A percentile compares a stretch with the other conserved stretches of the same genome.
phyloP scores from a whole-genome alignment of 2,113 vertebrate species.

The cattle (Bos taurus) region ARS-UCD2.0 NC_037328.1:30447501-30448000 shows the following conservation, averaged over 20 bases:
- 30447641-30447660: neutral
- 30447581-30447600: neutral
- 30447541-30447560: neutral
- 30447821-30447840: neutral
- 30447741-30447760: neutral
- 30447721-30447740: neutral
- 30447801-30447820: neutral
- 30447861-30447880: neutral
- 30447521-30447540: neutral
- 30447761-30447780: neutral
- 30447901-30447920: neutral
- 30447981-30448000: neutral
- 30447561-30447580: neutral
- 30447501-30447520: neutral
- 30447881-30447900: neutral
- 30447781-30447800: neutral
- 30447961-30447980: neutral
- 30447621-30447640: neutral
- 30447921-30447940: neutral
- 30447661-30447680: neutral
- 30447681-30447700: neutral
- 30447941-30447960: neutral
- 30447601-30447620: neutral
- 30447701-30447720: neutral
- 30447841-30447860: neutral